Evolutionary conservation across 2,113 vertebrate species (phyloP), one percentile per base, ranked within the genome.

Genomic region (Colossoma macropomum): DNA sequence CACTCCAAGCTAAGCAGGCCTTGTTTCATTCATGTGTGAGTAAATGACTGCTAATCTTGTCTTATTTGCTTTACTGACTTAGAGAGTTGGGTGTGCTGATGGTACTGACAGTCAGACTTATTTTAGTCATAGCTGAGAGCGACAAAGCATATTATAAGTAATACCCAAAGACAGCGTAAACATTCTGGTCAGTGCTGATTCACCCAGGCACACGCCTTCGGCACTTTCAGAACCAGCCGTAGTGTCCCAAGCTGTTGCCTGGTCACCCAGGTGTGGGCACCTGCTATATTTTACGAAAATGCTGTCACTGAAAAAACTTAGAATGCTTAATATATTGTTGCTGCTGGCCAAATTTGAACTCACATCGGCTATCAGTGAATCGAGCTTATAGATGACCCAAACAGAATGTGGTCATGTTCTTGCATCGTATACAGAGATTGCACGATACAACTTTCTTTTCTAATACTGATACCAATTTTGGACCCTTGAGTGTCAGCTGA

Each of bases 91-190:
- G n/a, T 77, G 41, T n/a, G 17, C 32, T 63, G 79, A 68, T 74
- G 62, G 74, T 23, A 62, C 65, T 79, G 41, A 70, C 38, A 69
- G 48, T 25, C 50, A 45, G 72, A 5, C 68, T 80, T 82, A 85
- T 85, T 87, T 80, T 82, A 27, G 80, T 77, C 16, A n/a, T 4
- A 38, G 83, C 59, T 83, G 65, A 41, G 34, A 83, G 76, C 60
- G 76, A 83, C 52, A 27, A 50, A 34, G 17, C 34, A 7, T 41
- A 45, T 17, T 3, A 28, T 25, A 10, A 30, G 79, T 82, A 78
- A 66, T 21, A 50, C 3, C 70, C 11, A 76, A 19, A 79, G 72
- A 70, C 85, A 79, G 75, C 23, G 15, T 52, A 69, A 28, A 73
- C 52, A 50, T 34, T 45, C 11, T 16, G 16, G 56, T 16, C 3